Conservation (phyloP, 2,888 invertebrate species). For the Acronicta aceris region DNA sequence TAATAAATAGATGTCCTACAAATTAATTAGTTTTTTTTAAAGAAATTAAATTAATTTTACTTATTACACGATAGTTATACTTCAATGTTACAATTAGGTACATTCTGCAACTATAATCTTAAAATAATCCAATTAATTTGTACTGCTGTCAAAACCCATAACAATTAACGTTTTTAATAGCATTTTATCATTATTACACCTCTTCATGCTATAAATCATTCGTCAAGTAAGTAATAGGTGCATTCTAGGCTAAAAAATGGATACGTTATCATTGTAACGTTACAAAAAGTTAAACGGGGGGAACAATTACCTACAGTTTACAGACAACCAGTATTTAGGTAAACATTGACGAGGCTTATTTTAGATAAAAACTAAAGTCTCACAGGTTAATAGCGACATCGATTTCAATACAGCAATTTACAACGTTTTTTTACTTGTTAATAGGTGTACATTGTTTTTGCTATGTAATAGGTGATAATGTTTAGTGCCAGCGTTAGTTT, state of each 20-base stretch:
- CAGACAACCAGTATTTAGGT: constrained; percentile 45
- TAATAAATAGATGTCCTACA: no score
- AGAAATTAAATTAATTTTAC: no score
- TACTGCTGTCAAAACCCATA: constrained; percentile 28
- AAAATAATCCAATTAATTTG: constrained; percentile 19
- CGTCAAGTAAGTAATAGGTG: constrained; percentile 31
- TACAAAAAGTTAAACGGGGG: constrained; percentile 32
- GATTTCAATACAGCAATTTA: constrained; percentile 76
- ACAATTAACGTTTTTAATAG: constrained; percentile 17
- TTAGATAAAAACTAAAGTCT: constrained; percentile 69
- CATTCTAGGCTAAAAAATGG: constrained; percentile 28
- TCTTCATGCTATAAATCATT: constrained; percentile 40
- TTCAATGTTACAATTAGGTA: background rate
- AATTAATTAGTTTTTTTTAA: background rate
- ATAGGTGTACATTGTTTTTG: constrained; percentile 65
- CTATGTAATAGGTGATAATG: constrained; percentile 75
- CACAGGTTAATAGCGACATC: constrained; percentile 65
- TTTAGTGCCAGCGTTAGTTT: constrained; percentile 55
- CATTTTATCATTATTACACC: constrained; percentile 34
- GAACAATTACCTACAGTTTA: constrained; percentile 40
- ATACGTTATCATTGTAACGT: constrained; percentile 16
- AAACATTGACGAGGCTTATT: constrained; percentile 55
- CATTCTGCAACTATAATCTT: background rate
- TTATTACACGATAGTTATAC: background rate
- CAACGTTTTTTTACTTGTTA: constrained; percentile 53